A percentile compares a stretch with the other conserved stretches of the same genome.
phyloP scores from a whole-genome alignment of 2,888 invertebrate species.

The Serripes groenlandicus region DNA sequence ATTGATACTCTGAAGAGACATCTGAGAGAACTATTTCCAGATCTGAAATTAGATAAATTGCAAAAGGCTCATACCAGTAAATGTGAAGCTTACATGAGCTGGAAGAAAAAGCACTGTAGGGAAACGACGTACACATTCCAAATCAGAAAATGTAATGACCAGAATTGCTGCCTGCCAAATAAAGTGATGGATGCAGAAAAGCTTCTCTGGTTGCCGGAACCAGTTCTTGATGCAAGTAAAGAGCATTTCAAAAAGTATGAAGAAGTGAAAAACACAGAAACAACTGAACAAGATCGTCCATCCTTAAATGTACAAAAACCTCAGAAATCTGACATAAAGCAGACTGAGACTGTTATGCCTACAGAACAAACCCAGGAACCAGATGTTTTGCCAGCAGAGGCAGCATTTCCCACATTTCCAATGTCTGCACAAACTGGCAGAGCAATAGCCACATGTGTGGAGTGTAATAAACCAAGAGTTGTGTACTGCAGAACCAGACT shows the following conservation, averaged over 20 bases:
- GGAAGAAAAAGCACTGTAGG: constrained; percentile 50
- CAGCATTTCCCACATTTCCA: background rate
- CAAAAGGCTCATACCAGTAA: constrained; percentile 35
- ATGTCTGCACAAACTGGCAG: constrained; percentile 26
- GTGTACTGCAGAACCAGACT: constrained; percentile 12
- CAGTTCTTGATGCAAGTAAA: constrained; percentile 38
- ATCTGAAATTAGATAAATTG: constrained; percentile 24
- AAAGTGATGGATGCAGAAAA: background rate
- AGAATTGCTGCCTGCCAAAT: constrained; percentile 54
- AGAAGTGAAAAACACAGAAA: constrained; percentile 22
- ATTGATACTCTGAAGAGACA: constrained; percentile 37
- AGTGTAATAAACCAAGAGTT: constrained; percentile 29
- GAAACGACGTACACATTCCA: constrained; percentile 52
- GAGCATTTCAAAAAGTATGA: constrained; percentile 47
- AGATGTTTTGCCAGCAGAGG: background rate
- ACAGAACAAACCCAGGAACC: background rate
- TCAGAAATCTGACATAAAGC: background rate
- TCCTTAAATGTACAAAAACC: constrained; percentile 9
- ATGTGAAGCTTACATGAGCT: constrained; percentile 22
- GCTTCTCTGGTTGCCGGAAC: constrained; percentile 56
- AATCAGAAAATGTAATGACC: constrained; percentile 56
- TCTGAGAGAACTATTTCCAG: constrained; percentile 34
- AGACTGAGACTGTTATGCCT: background rate
- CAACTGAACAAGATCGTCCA: constrained; percentile 47
- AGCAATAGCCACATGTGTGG: background rate